Percentiles rank a stretch among this genome's conserved stretches.
Evolutionary conservation across 1,140 invertebrate species (phyloP).

Genomic region (Phortica variegata): DNA sequence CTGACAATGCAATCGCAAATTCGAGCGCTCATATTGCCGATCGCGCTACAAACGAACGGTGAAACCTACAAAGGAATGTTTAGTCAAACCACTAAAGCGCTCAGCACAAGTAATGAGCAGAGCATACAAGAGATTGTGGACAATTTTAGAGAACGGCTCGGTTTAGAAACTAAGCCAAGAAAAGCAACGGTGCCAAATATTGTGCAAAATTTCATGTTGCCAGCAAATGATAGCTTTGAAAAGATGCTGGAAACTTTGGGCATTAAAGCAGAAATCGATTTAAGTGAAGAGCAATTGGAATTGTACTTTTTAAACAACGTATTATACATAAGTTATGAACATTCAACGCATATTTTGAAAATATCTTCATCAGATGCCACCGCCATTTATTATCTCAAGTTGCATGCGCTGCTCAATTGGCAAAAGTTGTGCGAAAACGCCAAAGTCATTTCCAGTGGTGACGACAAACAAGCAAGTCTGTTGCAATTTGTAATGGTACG

Average conservation of each 20-base stretch:
- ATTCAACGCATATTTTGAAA: background rate
- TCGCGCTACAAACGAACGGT: constrained; percentile 8
- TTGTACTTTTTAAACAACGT: constrained; percentile 27
- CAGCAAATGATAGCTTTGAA: background rate
- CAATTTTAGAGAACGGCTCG: background rate
- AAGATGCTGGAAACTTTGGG: constrained; percentile 2
- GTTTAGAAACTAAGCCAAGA: background rate
- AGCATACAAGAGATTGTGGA: constrained; percentile 2
- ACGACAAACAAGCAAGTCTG: constrained; percentile 13
- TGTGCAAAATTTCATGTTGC: constrained; percentile 12
- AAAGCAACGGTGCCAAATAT: background rate
- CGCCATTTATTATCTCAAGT: constrained; percentile 32
- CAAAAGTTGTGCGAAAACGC: background rate
- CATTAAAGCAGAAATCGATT: too few relatives aligned
- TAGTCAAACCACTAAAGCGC: background rate
- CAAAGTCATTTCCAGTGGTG: constrained; percentile 3
- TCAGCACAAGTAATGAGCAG: background rate
- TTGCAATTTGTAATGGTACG: constrained; percentile 2
- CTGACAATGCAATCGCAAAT: constrained; percentile 22
- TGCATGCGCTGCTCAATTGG: constrained; percentile 21
- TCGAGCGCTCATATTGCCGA: constrained; percentile 24
- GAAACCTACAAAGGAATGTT: constrained; percentile 26
- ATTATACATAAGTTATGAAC: constrained; percentile 3
- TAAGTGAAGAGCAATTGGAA: constrained; percentile 6
- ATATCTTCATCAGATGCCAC: constrained; percentile 25